A percentile compares a stretch with the other conserved stretches of the same genome.
These are phyloP conservation scores for Heliconius aoede DNA, from an alignment of 2,888 invertebrate species.

Conservation along the genomic window DNA sequence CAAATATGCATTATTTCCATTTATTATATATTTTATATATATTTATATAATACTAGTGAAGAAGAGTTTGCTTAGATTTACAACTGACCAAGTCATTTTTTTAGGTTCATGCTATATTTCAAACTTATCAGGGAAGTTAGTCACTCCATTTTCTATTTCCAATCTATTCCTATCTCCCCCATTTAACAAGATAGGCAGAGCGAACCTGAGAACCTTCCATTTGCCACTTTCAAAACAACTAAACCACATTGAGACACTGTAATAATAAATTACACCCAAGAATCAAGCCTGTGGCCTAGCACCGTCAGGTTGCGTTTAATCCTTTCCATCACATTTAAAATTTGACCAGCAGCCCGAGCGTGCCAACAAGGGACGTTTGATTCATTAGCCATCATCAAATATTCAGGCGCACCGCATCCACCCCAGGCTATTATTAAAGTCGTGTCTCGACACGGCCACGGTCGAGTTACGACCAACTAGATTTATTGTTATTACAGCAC, in stretches of 20 bases:
- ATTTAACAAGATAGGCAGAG: too few species aligned
- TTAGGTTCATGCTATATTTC: too few species aligned
- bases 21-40: too few species aligned
- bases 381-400: constrained; percentile 66
- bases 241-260: not conserved
- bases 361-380: constrained; percentile 55
- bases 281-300: constrained; percentile 7
- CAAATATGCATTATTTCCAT: too few species aligned
- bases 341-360: constrained; percentile 40
- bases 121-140: too few species aligned
- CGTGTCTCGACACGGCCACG: constrained; percentile 59
- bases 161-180: too few species aligned
- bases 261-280: constrained; percentile 18
- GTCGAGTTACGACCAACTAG: constrained; percentile 65
- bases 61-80: too few species aligned
- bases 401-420: constrained; percentile 59
- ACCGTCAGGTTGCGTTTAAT: constrained; percentile 34
- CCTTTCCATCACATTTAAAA: constrained; percentile 40
- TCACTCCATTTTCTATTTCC: too few species aligned
- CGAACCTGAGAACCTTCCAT: too few species aligned
- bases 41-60: too few species aligned
- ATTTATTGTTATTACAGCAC: constrained; percentile 83
- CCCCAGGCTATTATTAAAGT: constrained; percentile 64
- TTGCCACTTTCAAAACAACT: not conserved
- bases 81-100: too few species aligned